Base-by-base conservation (phyloP, 2,888 invertebrate genomes). In the Pinctada fucata region DNA sequence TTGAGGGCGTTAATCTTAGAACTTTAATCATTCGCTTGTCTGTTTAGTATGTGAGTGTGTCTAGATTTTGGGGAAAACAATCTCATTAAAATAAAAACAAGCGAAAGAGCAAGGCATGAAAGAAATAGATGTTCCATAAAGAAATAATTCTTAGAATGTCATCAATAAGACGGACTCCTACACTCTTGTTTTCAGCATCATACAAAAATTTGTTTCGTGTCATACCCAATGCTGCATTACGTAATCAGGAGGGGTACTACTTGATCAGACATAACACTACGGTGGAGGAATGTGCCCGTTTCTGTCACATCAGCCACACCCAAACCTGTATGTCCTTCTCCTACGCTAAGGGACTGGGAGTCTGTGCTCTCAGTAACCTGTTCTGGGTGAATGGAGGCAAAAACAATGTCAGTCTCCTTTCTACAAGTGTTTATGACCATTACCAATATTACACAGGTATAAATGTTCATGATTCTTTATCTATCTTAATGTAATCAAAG, bases 271-370 rank as follows among this genome's bases (percentile, higher is more conserved):
- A 76, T 63, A 84, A 86, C 73, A 79, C 79, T 45, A 83, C 83
- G 5, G 71, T 81, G 8, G 85, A 86, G 49, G 80, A 83, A 66
- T 86, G 85, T 68, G 82, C 85, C 3, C 75, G 78, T 5, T 76
- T 77, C 63, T 86, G 85, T 73, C 77, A 84, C 2, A 63, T 83
- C 4, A 84, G 81, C 50, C 77, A 83, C n/a, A 63, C 79, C 8
- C 79, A 83, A 45, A 82, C 82, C 3, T 86, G 85, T 65, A 79
- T 86, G 83, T 86, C 85, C 2, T 86, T 84, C 66, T 86, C 85
- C 1, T 84, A 80, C 74, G 83, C 82, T 58, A 64, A 72, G 16
- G 10, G 66, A 16, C 66, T 72, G 63, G 75, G 67, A 63, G 69
- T 79, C 47, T 86, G 85, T 64, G 84, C 84, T 4, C 79, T 86